Conservation (phyloP, 2,888 invertebrate genomes). For the Acanthosepion pharaonis region DNA sequence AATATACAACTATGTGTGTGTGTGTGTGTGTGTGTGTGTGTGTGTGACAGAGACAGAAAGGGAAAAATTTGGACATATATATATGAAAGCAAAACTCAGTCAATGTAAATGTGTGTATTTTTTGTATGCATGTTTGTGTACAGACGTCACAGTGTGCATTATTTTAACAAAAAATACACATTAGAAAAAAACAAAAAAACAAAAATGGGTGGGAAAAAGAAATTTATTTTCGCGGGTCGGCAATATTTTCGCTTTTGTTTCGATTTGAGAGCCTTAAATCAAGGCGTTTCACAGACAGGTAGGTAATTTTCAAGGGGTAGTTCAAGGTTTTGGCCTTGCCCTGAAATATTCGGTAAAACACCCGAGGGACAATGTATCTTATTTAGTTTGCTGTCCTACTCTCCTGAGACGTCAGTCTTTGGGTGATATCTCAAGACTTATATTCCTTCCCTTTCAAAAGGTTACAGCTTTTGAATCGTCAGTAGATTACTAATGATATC, state of each 20-base stretch:
- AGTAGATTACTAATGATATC: background rate
- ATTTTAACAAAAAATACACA: background rate
- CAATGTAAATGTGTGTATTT: background rate
- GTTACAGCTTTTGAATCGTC: background rate
- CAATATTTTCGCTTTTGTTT: background rate
- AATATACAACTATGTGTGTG: background rate
- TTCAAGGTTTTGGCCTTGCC: background rate
- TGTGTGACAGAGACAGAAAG: background rate
- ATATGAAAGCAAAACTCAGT: background rate
- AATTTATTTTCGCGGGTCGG: constrained; percentile 33
- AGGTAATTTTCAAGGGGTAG: background rate
- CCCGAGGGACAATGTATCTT: background rate
- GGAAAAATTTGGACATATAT: background rate
- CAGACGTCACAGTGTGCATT: background rate
- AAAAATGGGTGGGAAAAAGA: background rate
- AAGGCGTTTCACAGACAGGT: background rate
- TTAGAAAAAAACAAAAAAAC: background rate
- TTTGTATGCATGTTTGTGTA: background rate
- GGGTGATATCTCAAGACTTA: background rate
- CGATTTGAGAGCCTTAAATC: background rate
- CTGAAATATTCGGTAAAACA: background rate
- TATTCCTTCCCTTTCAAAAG: background rate
- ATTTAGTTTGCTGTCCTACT: background rate
- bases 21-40: background rate
- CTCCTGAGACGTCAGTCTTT: background rate